These are phyloP conservation scores for Magallana nippona DNA, from an alignment of 2,888 invertebrate species.

Conservation along the genomic window DNA sequence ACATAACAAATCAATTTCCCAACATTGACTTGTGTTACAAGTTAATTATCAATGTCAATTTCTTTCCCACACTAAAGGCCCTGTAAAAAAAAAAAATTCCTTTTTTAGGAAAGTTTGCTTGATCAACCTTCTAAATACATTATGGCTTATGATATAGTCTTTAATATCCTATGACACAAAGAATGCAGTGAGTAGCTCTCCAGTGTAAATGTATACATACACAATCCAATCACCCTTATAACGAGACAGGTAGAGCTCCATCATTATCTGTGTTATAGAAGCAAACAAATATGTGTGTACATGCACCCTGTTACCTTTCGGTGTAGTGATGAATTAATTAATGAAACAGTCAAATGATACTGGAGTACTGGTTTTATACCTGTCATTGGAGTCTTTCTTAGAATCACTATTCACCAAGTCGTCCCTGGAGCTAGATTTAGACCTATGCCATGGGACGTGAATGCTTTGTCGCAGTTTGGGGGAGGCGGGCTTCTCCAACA, in stretches of 20 bases:
- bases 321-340: constrained; percentile 14
- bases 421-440: constrained; percentile 19
- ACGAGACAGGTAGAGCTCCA: not conserved
- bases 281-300: constrained; percentile 24
- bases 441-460: constrained; percentile 13
- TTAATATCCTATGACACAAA: not conserved
- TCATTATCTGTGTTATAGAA: not conserved
- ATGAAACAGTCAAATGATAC: not conserved
- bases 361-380: not conserved
- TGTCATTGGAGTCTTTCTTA: not conserved
- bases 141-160: too few relatives aligned
- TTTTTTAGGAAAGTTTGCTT: too few relatives aligned
- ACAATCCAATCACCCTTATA: not conserved
- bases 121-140: too few relatives aligned
- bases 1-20: constrained; percentile 19
- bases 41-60: constrained; percentile 4
- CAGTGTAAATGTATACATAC: not conserved
- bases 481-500: not conserved
- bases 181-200: not conserved
- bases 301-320: constrained; percentile 1
- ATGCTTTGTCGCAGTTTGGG: constrained; percentile 27
- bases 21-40: not conserved
- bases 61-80: not conserved
- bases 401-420: not conserved
- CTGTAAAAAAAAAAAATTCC: too few relatives aligned